Evolutionary conservation across 2,113 vertebrate species (phyloP).

Genomic region (Muntiacus reevesi): DNA sequence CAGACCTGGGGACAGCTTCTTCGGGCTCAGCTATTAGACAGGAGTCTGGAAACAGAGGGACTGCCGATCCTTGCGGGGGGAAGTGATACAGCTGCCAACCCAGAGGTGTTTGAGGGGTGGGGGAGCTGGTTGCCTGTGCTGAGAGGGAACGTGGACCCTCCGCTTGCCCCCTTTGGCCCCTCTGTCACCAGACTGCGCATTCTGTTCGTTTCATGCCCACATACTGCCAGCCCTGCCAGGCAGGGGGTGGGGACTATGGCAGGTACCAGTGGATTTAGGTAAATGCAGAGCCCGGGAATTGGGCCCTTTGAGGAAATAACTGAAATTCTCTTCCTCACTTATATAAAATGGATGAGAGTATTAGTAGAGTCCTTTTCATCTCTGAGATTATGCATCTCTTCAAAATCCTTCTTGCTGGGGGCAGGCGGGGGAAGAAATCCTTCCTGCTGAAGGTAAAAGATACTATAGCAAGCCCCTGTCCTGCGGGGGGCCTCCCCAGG

Average conservation of each 20-base stretch:
- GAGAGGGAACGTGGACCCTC: not conserved
- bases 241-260: not conserved
- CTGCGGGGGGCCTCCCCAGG: not conserved
- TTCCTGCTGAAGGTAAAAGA: not conserved
- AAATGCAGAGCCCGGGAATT: not conserved
- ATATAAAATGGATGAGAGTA: not conserved
- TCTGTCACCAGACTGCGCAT: not conserved
- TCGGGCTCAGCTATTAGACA: not conserved
- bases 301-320: not conserved
- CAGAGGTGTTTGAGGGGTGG: not conserved
- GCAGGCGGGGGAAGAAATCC: not conserved
- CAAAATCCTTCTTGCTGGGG: not conserved
- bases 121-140: not conserved
- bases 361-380: not conserved
- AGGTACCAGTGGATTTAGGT: not conserved
- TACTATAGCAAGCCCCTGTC: not conserved
- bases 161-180: not conserved
- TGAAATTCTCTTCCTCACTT: not conserved
- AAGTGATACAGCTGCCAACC: not conserved
- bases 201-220: not conserved
- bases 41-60: not conserved
- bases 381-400: not conserved
- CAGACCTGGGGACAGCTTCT: conserved; percentile 52
- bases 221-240: not conserved
- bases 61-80: not conserved